Base-by-base conservation (phyloP, 2,888 invertebrate genomes). In the Xylota sylvarum region DNA sequence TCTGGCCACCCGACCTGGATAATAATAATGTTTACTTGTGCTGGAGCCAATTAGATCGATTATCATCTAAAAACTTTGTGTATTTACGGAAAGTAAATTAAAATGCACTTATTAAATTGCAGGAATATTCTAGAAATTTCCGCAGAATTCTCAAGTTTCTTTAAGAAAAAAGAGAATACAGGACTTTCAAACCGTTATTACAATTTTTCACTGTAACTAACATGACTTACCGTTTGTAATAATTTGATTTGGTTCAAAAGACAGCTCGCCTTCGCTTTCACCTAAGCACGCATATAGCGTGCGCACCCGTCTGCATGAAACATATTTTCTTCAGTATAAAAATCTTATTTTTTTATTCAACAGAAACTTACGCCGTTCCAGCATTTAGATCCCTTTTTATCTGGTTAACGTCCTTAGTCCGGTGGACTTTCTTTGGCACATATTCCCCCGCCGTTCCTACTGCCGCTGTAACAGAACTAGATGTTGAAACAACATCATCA, bases 241-340 rank as follows among this genome's bases (percentile, higher is more conserved):
- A 90, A 99, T 98, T 94, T 98, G 97, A 94, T 99, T 99, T 88
- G 99, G 98, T 94, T 98, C 98, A 94, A 99, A 99, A 32, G 98
- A 98, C 89, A 99, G 94, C 94, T 99, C 99, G 88, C 98, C 97
- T 91, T 98, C 98, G 93, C 98, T 97, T 93, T 98, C 99, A 73
- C 98, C 99, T 89, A 98, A 94, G 92, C 99, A 99, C 67, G 98
- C 97, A 93, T 98, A 99, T 89, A 99, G 94, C 69, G 99, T 99
- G 90, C 98, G 95, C 87, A 98, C 99, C 91, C 97, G 95, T 92
- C 97, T 96, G 92, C 70, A 43, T 27, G 10, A 69, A 62, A 35
- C 10, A 12, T 2, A 50, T 60, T 62, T 14, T 1, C 19, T 40
- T 35, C 5, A 60, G 4, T 43, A 35, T 32, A 17, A 9, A 40